phyloP scores from a whole-genome alignment of 1,140 invertebrate genomes.

The Oreohelix idahoensis region DNA sequence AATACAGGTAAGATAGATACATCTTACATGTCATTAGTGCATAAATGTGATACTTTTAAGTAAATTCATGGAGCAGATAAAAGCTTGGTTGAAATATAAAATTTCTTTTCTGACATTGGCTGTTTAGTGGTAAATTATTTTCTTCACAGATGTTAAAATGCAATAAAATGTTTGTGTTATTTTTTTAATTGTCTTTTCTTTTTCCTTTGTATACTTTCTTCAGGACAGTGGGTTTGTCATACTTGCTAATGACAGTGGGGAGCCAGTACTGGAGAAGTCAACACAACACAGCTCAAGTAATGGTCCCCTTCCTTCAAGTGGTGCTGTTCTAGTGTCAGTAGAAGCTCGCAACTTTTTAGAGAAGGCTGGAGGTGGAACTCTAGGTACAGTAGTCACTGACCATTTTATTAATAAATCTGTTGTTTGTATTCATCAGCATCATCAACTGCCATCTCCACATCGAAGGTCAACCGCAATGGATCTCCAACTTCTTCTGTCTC shows the following conservation, averaged over 20 bases:
- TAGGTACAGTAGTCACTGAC: constrained; percentile 74
- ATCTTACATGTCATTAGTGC: too few relatives aligned
- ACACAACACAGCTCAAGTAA: constrained; percentile 48
- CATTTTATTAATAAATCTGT: background rate
- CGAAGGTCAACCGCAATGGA: too few relatives aligned
- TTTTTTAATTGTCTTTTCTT: background rate
- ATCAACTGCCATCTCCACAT: too few relatives aligned
- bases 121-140: too few relatives aligned
- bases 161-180: background rate
- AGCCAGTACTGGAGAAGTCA: constrained; percentile 54
- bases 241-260: constrained; percentile 79
- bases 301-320: constrained; percentile 73
- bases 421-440: too few relatives aligned
- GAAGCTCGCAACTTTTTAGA: constrained; percentile 85
- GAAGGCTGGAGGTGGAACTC: constrained; percentile 82
- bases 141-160: background rate
- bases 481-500: too few relatives aligned
- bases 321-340: constrained; percentile 82
- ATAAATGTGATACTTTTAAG: too few relatives aligned
- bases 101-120: too few relatives aligned
- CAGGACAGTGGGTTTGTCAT: constrained; percentile 91
- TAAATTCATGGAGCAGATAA: too few relatives aligned
- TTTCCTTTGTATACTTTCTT: background rate
- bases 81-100: too few relatives aligned
- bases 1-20: constrained; percentile 78